phyloP scores from a whole-genome alignment of 2,113 vertebrate species.

The Leuciscus idus region DNA sequence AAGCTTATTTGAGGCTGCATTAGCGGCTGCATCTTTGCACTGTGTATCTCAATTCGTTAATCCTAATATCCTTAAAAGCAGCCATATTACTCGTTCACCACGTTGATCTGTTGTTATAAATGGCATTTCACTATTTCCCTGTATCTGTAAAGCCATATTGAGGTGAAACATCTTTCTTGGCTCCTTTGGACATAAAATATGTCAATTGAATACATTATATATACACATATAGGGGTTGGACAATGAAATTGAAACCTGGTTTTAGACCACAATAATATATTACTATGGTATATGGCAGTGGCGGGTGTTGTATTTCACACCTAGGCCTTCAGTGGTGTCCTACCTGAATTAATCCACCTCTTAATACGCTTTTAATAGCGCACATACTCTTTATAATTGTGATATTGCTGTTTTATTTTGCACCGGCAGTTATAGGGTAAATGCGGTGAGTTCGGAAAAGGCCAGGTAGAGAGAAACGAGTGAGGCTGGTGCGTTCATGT shows the following conservation, averaged over 20 bases:
- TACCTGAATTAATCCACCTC: too few relatives aligned
- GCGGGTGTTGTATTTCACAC: too few relatives aligned
- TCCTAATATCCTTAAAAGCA: conserved; percentile 37
- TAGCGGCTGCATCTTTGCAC: conserved; percentile 15
- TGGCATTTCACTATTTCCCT: neutral
- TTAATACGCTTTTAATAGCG: too few relatives aligned
- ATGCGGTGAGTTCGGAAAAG: too few relatives aligned
- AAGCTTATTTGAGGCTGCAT: conserved; percentile 32
- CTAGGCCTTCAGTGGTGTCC: too few relatives aligned
- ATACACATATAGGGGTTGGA: too few relatives aligned
- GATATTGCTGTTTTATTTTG: too few relatives aligned
- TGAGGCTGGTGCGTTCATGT: too few relatives aligned
- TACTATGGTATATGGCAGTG: neutral
- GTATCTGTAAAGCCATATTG: neutral
- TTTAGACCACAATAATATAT: neutral
- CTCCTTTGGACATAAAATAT: neutral
- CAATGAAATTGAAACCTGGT: too few relatives aligned
- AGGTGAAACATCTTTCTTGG: neutral
- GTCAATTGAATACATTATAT: neutral
- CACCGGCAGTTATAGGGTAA: too few relatives aligned
- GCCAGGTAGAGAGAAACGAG: too few relatives aligned
- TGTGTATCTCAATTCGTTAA: neutral
- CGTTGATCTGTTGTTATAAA: neutral
- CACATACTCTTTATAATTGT: too few relatives aligned
- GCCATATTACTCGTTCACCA: neutral